These are phyloP conservation scores for Labroides dimidiatus DNA, from an alignment of 2,797 vertebrate genomes.

Conservation along the genomic window DNA sequence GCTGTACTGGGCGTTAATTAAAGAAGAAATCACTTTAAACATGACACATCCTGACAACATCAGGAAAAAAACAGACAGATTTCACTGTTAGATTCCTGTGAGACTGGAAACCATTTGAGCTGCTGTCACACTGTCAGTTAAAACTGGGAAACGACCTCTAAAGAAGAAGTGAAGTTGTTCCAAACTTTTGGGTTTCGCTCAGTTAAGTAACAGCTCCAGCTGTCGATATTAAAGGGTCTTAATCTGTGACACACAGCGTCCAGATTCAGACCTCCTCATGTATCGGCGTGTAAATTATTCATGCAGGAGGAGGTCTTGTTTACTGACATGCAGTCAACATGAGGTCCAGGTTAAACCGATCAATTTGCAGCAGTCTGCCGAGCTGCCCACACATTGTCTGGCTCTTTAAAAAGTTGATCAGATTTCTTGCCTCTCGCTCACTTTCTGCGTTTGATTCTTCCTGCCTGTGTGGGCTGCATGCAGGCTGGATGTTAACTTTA, in stretches of 20 bases:
- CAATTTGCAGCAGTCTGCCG: conserved; percentile 12
- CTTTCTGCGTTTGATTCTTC: not conserved
- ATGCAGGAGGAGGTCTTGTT: conserved; percentile 13
- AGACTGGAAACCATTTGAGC: not conserved
- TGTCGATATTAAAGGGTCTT: not conserved
- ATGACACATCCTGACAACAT: too few species aligned
- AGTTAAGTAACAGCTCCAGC: not conserved
- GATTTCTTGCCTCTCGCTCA: not conserved
- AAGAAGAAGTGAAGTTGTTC: too few species aligned
- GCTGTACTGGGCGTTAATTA: conserved; percentile 21
- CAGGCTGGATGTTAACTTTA: conserved; percentile 1
- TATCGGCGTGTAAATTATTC: conserved; percentile 16
- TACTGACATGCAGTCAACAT: conserved; percentile 4
- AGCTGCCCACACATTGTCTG: conserved; percentile 5
- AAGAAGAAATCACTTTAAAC: conserved; percentile 5
- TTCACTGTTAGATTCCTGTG: conserved; percentile 2
- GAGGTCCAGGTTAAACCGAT: conserved; percentile 30
- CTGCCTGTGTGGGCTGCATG: conserved; percentile 3
- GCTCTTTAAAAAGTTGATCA: conserved; percentile 11
- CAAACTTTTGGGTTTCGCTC: not conserved
- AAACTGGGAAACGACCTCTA: not conserved
- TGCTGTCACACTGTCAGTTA: not conserved
- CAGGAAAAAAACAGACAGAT: too few species aligned
- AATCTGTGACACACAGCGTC: not conserved
- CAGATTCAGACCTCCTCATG: conserved; percentile 3